phyloP scores from a whole-genome alignment of 1,140 invertebrate genomes.

The Galleria mellonella region DNA sequence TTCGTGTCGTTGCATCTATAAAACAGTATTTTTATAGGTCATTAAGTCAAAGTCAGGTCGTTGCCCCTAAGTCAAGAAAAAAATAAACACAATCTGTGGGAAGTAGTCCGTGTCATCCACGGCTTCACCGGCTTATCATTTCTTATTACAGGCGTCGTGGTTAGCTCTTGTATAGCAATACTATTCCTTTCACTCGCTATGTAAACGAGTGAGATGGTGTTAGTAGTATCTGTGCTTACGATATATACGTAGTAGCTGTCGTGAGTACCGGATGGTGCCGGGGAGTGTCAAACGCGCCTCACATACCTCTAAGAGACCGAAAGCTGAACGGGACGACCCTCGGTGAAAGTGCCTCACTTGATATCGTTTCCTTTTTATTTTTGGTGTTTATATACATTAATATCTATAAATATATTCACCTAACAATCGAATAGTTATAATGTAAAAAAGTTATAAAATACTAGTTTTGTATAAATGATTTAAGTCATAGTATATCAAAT shows the following conservation, averaged over 20 bases:
- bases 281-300: constrained; percentile 27
- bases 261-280: constrained; percentile 34
- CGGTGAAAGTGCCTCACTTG: constrained; percentile 61
- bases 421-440: not conserved
- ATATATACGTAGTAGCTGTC: constrained; percentile 12
- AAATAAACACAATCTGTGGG: constrained; percentile 51
- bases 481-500: not conserved
- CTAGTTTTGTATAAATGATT: no score
- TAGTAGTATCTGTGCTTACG: constrained; percentile 15
- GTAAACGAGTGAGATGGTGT: constrained; percentile 28
- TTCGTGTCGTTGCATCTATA: no score
- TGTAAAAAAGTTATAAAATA: no score
- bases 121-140: constrained; percentile 12
- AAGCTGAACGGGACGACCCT: constrained; percentile 48
- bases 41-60: constrained; percentile 51
- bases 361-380: constrained; percentile 28
- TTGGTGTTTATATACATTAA: constrained; percentile 6
- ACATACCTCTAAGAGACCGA: constrained; percentile 35
- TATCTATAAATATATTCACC: constrained; percentile 7
- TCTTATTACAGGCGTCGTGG: constrained; percentile 3
- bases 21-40: constrained; percentile 19
- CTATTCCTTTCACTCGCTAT: constrained; percentile 38
- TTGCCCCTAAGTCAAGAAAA: constrained; percentile 42
- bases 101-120: constrained; percentile 45
- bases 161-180: not conserved